phyloP scores from a whole-genome alignment of 1,140 invertebrate species.

The Apis cerana region DNA sequence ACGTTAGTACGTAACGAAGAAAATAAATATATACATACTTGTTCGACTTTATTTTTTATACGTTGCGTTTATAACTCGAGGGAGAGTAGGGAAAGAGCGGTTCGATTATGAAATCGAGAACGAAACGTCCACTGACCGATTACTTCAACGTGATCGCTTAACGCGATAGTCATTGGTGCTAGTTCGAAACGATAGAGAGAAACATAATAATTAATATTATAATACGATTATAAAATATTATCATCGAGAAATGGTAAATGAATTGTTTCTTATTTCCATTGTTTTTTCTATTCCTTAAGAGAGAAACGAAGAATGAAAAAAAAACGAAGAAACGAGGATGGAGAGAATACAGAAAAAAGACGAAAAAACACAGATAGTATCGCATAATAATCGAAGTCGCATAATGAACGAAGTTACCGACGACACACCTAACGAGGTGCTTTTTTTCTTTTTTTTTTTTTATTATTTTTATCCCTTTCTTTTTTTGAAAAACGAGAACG shows the following conservation, averaged over 20 bases:
- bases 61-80: constrained; percentile 55
- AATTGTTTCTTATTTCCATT: constrained; percentile 39
- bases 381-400: constrained; percentile 15
- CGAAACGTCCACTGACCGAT: constrained; percentile 44
- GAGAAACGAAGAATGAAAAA: constrained; percentile 1
- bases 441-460: neutral
- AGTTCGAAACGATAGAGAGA: constrained; percentile 31
- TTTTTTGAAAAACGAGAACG: constrained; percentile 11
- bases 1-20: neutral
- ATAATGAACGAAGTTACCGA: constrained; percentile 28
- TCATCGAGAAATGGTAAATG: constrained; percentile 5
- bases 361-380: constrained; percentile 6
- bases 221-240: constrained; percentile 33
- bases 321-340: neutral
- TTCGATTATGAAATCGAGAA: constrained; percentile 14
- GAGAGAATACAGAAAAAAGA: constrained; percentile 16
- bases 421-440: neutral
- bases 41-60: constrained; percentile 66
- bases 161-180: constrained; percentile 43
- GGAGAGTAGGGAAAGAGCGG: neutral
- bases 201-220: constrained; percentile 24
- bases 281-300: constrained; percentile 19
- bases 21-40: constrained; percentile 44
- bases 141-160: constrained; percentile 4
- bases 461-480: too few species aligned